A percentile compares a stretch with the other conserved stretches of the same genome.
Evolutionary conservation across 2,888 invertebrate genomes (phyloP).

Genomic region (Drosophila meridiana): DNA sequence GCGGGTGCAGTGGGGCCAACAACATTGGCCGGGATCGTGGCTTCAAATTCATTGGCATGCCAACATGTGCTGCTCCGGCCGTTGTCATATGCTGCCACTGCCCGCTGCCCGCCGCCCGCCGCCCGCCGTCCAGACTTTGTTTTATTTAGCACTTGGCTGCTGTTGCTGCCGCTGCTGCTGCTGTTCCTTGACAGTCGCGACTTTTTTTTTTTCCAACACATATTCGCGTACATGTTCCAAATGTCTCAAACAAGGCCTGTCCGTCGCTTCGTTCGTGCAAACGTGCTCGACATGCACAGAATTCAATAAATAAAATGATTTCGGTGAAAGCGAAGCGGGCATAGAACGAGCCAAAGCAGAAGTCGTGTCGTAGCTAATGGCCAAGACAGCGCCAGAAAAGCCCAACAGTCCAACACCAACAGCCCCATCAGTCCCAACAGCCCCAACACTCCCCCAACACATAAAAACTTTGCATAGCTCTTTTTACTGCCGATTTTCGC

Average conservation of each 20-base stretch:
- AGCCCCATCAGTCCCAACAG: not conserved
- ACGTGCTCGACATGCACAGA: conserved; percentile 78
- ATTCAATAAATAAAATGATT: conserved; percentile 77
- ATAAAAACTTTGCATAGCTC: conserved; percentile 38
- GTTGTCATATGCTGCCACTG: conserved; percentile 52
- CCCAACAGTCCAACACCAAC: conserved; percentile 4
- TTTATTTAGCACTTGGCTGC: conserved; percentile 70
- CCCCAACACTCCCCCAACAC: not conserved
- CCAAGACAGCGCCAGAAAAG: conserved; percentile 30
- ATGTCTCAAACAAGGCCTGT: conserved; percentile 51
- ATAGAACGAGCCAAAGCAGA: conserved; percentile 43
- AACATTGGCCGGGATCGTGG: conserved; percentile 50
- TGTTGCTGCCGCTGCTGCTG: conserved; percentile 21
- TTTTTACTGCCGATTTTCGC: conserved; percentile 9
- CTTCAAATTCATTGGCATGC: conserved; percentile 66
- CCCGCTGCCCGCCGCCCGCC: not conserved
- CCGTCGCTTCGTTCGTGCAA: conserved; percentile 61
- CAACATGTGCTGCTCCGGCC: conserved; percentile 61
- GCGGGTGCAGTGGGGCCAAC: not conserved
- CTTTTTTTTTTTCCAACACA: conserved; percentile 55
- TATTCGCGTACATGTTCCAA: conserved; percentile 62
- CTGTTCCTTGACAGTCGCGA: conserved; percentile 48
- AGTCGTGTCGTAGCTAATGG: conserved; percentile 72
- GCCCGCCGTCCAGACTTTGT: conserved; percentile 4
- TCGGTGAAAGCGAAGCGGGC: conserved; percentile 73